Evolutionary conservation across 2,888 invertebrate species (phyloP).

Genomic region (Mylabris sibirica): DNA sequence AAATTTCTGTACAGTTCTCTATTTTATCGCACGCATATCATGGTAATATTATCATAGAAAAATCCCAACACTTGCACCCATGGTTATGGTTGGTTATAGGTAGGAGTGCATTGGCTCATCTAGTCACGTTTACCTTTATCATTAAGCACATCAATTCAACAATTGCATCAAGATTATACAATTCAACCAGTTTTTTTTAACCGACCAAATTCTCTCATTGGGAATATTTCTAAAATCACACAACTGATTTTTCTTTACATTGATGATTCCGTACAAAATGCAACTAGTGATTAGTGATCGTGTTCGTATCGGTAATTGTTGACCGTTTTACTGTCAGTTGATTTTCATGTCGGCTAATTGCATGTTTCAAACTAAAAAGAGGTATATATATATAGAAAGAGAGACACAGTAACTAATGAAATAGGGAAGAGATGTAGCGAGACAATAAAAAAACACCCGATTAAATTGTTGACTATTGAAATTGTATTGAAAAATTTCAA

Average conservation of each 20-base stretch:
- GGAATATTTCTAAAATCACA: not conserved
- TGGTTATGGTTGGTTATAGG: not conserved
- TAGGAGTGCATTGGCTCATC: conserved; percentile 5
- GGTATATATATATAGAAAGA: too few species aligned
- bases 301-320: not conserved
- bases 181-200: not conserved
- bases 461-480: conserved; percentile 1
- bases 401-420: not conserved
- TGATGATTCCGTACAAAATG: too few species aligned
- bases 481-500: conserved; percentile 23
- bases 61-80: not conserved
- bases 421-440: not conserved
- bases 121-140: conserved; percentile 6
- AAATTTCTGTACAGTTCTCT: not conserved
- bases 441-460: not conserved
- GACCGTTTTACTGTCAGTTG: conserved; percentile 1
- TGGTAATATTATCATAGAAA: not conserved
- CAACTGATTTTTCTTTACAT: not conserved
- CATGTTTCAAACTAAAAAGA: not conserved
- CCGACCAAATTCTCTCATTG: too few species aligned
- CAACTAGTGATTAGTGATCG: not conserved
- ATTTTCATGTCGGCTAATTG: conserved; percentile 6
- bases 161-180: not conserved
- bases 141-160: not conserved
- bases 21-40: not conserved